Evolutionary conservation across 2,113 vertebrate species (phyloP).

Genomic region (Capreolus pygargus): DNA sequence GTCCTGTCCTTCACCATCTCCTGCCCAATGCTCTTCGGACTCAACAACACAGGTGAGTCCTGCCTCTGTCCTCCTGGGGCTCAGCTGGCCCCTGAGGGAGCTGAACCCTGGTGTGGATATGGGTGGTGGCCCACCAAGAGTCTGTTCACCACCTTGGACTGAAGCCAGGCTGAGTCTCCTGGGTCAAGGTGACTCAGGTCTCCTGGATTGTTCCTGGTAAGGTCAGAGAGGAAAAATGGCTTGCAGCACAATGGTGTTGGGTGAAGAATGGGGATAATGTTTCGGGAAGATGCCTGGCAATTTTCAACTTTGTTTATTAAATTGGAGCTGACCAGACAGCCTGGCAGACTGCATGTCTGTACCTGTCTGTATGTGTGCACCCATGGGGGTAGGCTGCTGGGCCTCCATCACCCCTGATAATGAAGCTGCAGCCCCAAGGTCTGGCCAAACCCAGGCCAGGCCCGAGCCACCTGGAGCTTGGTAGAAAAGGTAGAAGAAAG

Average conservation of each 20-base stretch:
- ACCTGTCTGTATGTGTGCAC: neutral
- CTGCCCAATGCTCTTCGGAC: conserved; percentile 95
- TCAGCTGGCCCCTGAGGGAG: neutral
- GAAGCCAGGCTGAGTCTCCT: neutral
- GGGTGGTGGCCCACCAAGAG: neutral
- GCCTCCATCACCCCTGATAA: neutral
- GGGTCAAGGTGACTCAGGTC: neutral
- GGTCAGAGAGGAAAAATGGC: neutral
- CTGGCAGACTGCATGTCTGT: neutral
- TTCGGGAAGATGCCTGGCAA: neutral
- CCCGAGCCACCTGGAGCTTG: neutral
- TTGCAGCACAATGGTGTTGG: neutral
- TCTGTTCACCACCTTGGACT: neutral
- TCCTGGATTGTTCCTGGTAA: neutral
- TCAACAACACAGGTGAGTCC: conserved; percentile 93
- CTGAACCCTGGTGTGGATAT: neutral
- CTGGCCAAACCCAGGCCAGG: neutral
- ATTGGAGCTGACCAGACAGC: neutral
- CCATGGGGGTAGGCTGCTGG: neutral
- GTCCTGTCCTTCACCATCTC: conserved; percentile 98
- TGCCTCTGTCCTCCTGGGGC: neutral
- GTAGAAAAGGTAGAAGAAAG: neutral
- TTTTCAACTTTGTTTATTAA: neutral
- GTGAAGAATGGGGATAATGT: neutral
- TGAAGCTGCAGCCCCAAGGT: neutral